phyloP scores from a whole-genome alignment of 2,113 vertebrate genomes.

The Paracanthobrama guichenoti region DNA sequence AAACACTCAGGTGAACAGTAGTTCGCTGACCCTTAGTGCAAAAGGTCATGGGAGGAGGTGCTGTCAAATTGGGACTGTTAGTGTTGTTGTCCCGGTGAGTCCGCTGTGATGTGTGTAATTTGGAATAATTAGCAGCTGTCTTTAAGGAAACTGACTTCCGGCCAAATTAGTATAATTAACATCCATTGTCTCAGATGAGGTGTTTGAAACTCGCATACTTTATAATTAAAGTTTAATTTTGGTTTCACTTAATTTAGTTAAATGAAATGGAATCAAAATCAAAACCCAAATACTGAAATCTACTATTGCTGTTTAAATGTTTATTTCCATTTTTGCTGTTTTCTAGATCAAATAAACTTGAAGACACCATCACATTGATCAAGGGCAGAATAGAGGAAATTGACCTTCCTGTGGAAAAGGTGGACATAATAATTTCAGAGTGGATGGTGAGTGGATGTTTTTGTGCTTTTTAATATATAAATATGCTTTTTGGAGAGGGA shows the following conservation, averaged over 20 bases:
- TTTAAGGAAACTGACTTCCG: not conserved
- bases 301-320: too few species aligned
- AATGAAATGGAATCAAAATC: too few species aligned
- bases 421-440: slow-evolving; percentile 95
- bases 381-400: slow-evolving; percentile 96
- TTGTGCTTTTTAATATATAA: not conserved
- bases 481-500: not conserved
- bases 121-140: slow-evolving; percentile 25
- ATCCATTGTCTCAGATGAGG: slow-evolving; percentile 18
- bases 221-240: not conserved
- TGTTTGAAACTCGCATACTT: slow-evolving; percentile 13
- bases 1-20: slow-evolving; percentile 15
- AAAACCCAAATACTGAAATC: not conserved
- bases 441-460: slow-evolving; percentile 90
- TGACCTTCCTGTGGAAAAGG: slow-evolving; percentile 86
- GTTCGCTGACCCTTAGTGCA: slow-evolving; percentile 15
- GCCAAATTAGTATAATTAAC: slow-evolving; percentile 32
- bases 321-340: slow-evolving; percentile 20
- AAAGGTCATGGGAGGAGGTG: slow-evolving; percentile 29
- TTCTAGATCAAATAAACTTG: slow-evolving; percentile 87
- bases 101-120: slow-evolving; percentile 22
- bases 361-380: slow-evolving; percentile 83
- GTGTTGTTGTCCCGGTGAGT: not conserved
- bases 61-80: not conserved
- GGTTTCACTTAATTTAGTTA: not conserved